phyloP scores from a whole-genome alignment of 2,888 invertebrate genomes.

The Apamea crenata region DNA sequence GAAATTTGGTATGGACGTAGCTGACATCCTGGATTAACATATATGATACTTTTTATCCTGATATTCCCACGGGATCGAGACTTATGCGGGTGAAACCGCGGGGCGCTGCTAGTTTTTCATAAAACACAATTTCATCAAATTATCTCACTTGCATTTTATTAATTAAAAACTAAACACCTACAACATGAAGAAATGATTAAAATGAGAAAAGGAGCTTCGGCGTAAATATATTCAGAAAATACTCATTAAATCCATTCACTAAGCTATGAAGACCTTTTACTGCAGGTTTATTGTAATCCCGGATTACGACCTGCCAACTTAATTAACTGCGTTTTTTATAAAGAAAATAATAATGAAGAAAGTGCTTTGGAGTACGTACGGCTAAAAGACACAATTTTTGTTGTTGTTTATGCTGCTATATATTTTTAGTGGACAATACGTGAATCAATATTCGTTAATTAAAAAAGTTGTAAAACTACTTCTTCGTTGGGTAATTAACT shows the following conservation, averaged over 20 bases:
- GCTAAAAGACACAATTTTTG: constrained; percentile 42
- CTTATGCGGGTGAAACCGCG: not conserved
- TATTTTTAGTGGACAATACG: constrained; percentile 13
- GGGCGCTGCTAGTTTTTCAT: not conserved
- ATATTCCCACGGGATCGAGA: not conserved
- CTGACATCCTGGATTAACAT: too few species aligned
- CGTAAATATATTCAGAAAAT: constrained; percentile 71
- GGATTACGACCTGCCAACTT: constrained; percentile 64
- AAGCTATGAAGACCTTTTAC: constrained; percentile 71
- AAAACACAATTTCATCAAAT: not conserved
- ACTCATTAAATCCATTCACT: constrained; percentile 74
- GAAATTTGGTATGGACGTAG: too few species aligned
- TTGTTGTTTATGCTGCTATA: constrained; percentile 26
- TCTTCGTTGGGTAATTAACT: not conserved
- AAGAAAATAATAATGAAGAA: constrained; percentile 63
- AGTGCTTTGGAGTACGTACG: constrained; percentile 46
- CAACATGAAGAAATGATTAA: constrained; percentile 53
- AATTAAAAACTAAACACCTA: constrained; percentile 32
- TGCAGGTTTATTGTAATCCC: constrained; percentile 73
- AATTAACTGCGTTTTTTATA: constrained; percentile 66
- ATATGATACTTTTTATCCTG: too few species aligned
- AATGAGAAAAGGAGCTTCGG: constrained; percentile 42
- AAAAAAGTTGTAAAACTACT: not conserved
- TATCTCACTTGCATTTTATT: constrained; percentile 16
- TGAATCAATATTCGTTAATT: not conserved